These are phyloP conservation scores for Aphelocoma coerulescens DNA, from an alignment of 2,113 vertebrate species.

Conservation along the genomic window DNA sequence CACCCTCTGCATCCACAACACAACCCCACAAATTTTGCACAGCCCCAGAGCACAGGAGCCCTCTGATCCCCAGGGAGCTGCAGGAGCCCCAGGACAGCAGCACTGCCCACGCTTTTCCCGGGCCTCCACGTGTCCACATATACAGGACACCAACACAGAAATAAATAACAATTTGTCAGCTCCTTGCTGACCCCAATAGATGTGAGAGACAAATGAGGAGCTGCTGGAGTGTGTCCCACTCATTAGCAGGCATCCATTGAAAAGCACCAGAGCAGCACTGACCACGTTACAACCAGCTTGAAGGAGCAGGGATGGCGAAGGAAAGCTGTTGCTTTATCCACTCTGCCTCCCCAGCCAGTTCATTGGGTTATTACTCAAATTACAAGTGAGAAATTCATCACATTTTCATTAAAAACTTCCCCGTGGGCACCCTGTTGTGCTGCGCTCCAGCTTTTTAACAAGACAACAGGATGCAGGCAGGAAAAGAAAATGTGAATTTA, in stretches of 20 bases:
- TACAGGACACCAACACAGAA: accelerated
- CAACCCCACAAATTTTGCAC: too few species aligned
- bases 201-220: background rate
- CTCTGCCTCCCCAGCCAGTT: background rate
- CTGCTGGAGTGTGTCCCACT: background rate
- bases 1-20: background rate
- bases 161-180: background rate
- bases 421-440: background rate
- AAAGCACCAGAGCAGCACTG: background rate
- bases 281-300: background rate
- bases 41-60: background rate
- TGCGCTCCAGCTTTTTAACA: background rate
- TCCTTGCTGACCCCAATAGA: background rate
- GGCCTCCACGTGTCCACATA: accelerated
- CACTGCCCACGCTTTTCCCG: accelerated
- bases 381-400: constrained; percentile 23
- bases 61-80: background rate
- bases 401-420: constrained; percentile 57
- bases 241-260: background rate
- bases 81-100: background rate
- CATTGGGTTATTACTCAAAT: background rate
- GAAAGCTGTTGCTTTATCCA: background rate
- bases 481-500: background rate
- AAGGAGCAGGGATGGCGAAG: accelerated
- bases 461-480: background rate